phyloP scores from a whole-genome alignment of 2,797 vertebrate species.

The Amblyopsis hoosieri region DNA sequence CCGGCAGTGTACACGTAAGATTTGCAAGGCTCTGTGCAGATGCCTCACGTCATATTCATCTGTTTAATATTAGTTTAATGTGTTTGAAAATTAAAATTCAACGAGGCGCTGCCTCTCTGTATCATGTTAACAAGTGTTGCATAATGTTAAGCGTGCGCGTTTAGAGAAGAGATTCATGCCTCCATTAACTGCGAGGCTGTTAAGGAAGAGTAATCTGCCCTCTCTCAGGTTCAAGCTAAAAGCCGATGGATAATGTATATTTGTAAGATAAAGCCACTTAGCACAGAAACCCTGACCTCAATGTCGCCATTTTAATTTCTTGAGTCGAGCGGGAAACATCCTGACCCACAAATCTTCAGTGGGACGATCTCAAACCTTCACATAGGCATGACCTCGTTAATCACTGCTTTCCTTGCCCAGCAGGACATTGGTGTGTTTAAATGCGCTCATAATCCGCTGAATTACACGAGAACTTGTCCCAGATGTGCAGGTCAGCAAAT shows the following conservation, averaged over 20 bases:
- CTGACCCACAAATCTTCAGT: background rate
- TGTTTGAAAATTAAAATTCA: conserved; percentile 3
- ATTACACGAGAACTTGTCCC: conserved; percentile 6
- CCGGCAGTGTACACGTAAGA: background rate
- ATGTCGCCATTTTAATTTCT: conserved; percentile 9
- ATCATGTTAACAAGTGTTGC: conserved; percentile 1
- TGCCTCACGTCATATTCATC: background rate
- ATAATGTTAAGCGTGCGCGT: conserved; percentile 4
- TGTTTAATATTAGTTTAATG: conserved; percentile 7
- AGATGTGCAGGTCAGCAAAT: conserved; percentile 35
- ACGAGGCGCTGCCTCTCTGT: background rate
- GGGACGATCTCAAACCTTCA: background rate
- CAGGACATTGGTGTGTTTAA: conserved; percentile 8
- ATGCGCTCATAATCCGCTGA: conserved; percentile 22
- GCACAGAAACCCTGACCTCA: background rate
- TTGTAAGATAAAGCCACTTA: conserved; percentile 23
- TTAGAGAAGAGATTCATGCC: conserved; percentile 12
- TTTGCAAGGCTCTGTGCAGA: background rate
- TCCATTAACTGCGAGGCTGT: conserved; percentile 14
- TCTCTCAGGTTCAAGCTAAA: conserved; percentile 1
- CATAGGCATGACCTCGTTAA: background rate
- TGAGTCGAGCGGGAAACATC: background rate
- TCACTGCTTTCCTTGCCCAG: background rate
- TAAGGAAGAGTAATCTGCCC: conserved; percentile 13
- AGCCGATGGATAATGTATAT: conserved; percentile 6